phyloP scores from a whole-genome alignment of 2,797 vertebrate species.

The Denticeps clupeoides region DNA sequence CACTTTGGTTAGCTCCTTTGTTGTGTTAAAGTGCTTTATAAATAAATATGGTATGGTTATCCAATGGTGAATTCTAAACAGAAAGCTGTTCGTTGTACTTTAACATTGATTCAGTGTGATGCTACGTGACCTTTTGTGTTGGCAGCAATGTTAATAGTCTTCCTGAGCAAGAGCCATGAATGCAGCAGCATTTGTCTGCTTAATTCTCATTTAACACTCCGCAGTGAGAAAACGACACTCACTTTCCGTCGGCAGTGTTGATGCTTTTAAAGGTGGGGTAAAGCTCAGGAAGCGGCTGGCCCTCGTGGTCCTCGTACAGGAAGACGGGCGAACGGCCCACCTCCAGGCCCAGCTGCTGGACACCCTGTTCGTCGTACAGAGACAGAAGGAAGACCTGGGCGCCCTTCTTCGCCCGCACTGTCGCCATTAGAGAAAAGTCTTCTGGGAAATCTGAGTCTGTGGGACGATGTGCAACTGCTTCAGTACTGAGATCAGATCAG shows the following conservation, averaged over 20 bases:
- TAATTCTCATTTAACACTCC: too few relatives aligned
- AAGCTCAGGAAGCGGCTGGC: conserved; percentile 55
- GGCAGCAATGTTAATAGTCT: too few relatives aligned
- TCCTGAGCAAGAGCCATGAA: too few relatives aligned
- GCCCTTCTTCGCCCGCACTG: conserved; percentile 63
- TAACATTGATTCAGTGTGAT: too few relatives aligned
- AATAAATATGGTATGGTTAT: too few relatives aligned
- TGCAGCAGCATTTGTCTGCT: too few relatives aligned
- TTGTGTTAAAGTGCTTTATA: too few relatives aligned
- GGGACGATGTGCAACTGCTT: neutral
- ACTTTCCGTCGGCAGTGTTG: conserved; percentile 81
- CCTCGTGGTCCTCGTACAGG: conserved; percentile 71
- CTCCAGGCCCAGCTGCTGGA: conserved; percentile 75
- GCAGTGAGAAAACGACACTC: conserved; percentile 37
- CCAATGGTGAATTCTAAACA: too few relatives aligned
- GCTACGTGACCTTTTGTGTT: too few relatives aligned
- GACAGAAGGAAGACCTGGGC: conserved; percentile 72
- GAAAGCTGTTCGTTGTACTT: too few relatives aligned
- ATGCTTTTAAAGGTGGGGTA: conserved; percentile 71
- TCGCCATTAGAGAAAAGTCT: conserved; percentile 76
- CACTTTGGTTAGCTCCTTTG: too few relatives aligned
- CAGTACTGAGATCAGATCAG: neutral
- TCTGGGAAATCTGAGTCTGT: conserved; percentile 69
- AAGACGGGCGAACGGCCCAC: conserved; percentile 68
- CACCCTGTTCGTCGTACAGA: conserved; percentile 65